phyloP scores from a whole-genome alignment of 2,888 invertebrate species.

The Cecidostiba fungosa region DNA sequence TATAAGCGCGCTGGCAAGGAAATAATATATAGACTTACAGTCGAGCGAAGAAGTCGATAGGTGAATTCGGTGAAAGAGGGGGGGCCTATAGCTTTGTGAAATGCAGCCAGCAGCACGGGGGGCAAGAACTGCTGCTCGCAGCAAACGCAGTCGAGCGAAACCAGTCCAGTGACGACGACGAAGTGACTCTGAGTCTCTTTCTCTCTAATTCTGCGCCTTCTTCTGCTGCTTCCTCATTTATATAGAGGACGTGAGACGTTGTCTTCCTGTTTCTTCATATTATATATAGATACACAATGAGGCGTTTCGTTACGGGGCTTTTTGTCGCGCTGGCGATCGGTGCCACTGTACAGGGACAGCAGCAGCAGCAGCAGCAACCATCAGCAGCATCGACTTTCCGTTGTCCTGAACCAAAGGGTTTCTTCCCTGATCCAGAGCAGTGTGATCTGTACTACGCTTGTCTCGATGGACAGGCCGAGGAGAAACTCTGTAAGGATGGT shows the following conservation, averaged over 20 bases:
- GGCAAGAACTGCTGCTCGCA: conserved; percentile 61
- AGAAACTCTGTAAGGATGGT: conserved; percentile 89
- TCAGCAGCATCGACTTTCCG: conserved; percentile 80
- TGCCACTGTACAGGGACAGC: not conserved
- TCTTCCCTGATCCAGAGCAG: conserved; percentile 87
- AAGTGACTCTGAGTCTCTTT: not conserved
- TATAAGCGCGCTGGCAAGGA: not conserved
- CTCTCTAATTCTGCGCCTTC: not conserved
- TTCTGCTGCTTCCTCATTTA: no score
- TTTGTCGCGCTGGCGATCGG: not conserved
- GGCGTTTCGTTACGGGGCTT: not conserved
- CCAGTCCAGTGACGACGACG: conserved; percentile 68
- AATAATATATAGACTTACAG: conserved; percentile 33
- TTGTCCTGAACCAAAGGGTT: conserved; percentile 88
- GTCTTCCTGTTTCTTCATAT: not conserved
- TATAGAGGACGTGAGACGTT: not conserved
- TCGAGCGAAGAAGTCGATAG: conserved; percentile 21
- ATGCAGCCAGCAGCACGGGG: conserved; percentile 66
- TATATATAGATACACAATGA: not conserved
- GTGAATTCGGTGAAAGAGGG: conserved; percentile 64
- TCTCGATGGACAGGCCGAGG: conserved; percentile 84
- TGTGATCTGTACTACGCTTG: conserved; percentile 91
- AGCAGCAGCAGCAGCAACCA: no score
- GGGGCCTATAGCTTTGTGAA: conserved; percentile 72
- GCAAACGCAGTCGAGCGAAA: conserved; percentile 74